Evolutionary conservation across 2,113 vertebrate genomes (phyloP).

Genomic region (Nematolebias whitei): DNA sequence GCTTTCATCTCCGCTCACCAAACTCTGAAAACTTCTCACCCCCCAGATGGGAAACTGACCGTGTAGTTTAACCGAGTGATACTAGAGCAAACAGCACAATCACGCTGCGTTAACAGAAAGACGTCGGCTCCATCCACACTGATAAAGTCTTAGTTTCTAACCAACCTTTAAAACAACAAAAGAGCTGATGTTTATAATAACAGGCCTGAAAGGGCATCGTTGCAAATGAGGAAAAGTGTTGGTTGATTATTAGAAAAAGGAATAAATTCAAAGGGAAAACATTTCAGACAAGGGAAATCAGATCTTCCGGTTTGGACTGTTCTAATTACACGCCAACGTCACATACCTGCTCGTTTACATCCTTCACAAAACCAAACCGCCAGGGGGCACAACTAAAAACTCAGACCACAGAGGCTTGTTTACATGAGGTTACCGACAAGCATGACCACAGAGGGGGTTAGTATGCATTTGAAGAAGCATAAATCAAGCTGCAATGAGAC

Average conservation of each 20-base stretch:
- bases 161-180: neutral
- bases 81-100: conserved; percentile 25
- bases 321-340: too few species aligned
- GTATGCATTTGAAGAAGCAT: neutral
- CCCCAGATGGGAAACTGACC: conserved; percentile 36
- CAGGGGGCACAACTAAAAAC: neutral
- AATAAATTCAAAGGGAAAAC: neutral
- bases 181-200: neutral
- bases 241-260: neutral
- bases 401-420: neutral
- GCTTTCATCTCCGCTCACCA: conserved; percentile 77
- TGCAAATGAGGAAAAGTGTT: neutral
- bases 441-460: neutral
- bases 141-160: neutral
- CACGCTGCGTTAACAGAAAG: conserved; percentile 34
- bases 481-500: neutral
- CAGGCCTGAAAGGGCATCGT: neutral
- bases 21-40: conserved; percentile 71
- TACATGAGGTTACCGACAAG: neutral
- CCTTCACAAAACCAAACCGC: neutral
- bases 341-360: neutral
- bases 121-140: neutral
- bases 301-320: neutral
- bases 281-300: neutral
- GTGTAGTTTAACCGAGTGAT: conserved; percentile 34